These are phyloP conservation scores for Nycteola revayana DNA, from an alignment of 2,888 invertebrate genomes.

Conservation along the genomic window DNA sequence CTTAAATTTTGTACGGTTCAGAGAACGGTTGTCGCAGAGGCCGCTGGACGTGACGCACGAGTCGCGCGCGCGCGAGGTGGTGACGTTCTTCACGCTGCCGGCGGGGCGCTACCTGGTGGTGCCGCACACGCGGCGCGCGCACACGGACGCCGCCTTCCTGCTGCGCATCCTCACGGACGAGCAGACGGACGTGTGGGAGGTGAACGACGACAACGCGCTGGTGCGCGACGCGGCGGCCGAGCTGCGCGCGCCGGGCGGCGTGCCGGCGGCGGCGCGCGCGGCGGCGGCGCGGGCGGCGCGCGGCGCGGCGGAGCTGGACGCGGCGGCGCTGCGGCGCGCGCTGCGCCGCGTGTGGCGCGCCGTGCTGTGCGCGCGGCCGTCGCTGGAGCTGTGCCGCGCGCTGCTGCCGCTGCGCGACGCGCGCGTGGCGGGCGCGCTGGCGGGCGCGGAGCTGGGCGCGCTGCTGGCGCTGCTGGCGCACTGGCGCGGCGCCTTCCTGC, in stretches of 20 bases:
- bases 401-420: constrained; percentile 86
- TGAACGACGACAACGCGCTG: constrained; percentile 88
- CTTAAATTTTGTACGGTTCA: too few species aligned
- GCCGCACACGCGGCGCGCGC: constrained; percentile 86
- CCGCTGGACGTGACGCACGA: constrained; percentile 86
- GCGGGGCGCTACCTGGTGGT: constrained; percentile 89
- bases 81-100: constrained; percentile 87
- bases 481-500: constrained; percentile 37
- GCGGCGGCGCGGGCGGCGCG: constrained; percentile 18
- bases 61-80: constrained; percentile 76
- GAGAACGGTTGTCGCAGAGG: constrained; percentile 66
- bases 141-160: constrained; percentile 87
- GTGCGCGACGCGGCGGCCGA: constrained; percentile 84
- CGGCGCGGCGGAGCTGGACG: constrained; percentile 46
- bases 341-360: constrained; percentile 66
- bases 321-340: constrained; percentile 24
- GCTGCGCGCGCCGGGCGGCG: constrained; percentile 56
- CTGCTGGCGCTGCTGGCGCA: constrained; percentile 82
- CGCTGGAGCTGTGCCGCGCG: constrained; percentile 85
- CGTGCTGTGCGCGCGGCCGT: constrained; percentile 49
- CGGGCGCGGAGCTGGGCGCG: constrained; percentile 80
- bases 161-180: constrained; percentile 87
- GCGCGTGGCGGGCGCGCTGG: constrained; percentile 84
- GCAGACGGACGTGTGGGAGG: constrained; percentile 89
- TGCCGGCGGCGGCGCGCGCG: constrained; percentile 26